These are phyloP conservation scores for Eristalinus aeneus DNA, from an alignment of 2,888 invertebrate genomes.

Conservation along the genomic window DNA sequence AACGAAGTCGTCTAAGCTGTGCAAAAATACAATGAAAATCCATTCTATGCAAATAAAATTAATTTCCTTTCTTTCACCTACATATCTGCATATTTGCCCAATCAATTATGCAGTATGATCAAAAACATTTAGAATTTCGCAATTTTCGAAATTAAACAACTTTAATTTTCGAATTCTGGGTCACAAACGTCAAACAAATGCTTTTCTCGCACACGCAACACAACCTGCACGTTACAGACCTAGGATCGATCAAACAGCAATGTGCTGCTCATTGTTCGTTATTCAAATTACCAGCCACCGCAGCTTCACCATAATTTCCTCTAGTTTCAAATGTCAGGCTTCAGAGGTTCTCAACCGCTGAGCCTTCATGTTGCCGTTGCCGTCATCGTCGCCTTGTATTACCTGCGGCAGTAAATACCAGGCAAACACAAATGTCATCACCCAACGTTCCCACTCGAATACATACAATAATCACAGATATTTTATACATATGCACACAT, in stretches of 20 bases:
- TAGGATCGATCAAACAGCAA: not conserved
- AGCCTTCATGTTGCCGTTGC: not conserved
- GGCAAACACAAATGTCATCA: slow-evolving; percentile 18
- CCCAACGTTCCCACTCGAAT: slow-evolving; percentile 20
- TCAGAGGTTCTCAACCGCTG: not conserved
- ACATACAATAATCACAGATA: not conserved
- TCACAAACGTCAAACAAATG: not conserved
- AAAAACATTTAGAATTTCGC: not conserved
- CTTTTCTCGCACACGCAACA: not conserved
- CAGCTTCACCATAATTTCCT: slow-evolving; percentile 2
- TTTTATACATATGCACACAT: not conserved
- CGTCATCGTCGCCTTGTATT: slow-evolving; percentile 10
- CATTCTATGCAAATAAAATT: not conserved
- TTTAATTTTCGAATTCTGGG: not conserved
- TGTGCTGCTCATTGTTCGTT: slow-evolving; percentile 7
- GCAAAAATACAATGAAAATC: no score
- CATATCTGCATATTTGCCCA: not conserved
- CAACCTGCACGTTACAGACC: not conserved
- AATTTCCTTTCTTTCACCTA: not conserved
- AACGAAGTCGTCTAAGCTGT: no score
- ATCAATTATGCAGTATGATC: not conserved
- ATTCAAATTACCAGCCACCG: slow-evolving; percentile 16
- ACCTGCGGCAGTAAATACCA: slow-evolving; percentile 15
- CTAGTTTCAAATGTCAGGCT: slow-evolving; percentile 25
- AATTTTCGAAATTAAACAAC: not conserved